Evolutionary conservation across 1,140 invertebrate species (phyloP), one percentile per base, ranked within the genome.

Genomic region (Aphidius ervi): DNA sequence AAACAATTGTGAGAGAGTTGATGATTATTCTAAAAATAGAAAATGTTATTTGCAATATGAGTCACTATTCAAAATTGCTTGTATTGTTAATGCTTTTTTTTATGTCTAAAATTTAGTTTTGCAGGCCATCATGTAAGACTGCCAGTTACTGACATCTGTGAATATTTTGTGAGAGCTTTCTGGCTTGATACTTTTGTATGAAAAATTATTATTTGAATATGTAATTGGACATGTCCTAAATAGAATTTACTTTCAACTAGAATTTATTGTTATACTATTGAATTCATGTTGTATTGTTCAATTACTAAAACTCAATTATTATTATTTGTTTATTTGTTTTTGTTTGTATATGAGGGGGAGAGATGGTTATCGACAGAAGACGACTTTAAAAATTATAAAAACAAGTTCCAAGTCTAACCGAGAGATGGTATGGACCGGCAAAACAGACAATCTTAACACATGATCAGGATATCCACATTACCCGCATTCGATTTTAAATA

Each of bases 121-220:
- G 57, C 39, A 55, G 43, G 20, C 59, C 9, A 31, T 31, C 23
- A 31, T 54, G 41, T 58, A 43, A 56, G 56, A 57, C 47, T 43
- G 58, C 53, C 59, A 40, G 55, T 39, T 79, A 75, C 70, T 73
- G 77, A 80, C 78, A 80, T 80, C 78, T 80, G 72, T 80, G 74
- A 70, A 75, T 55, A 63, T 63, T 48, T 67, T 63, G 63, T 58
- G 67, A 72, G 73, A 80, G 72, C 70, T 62, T 56, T 61, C n/a
- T 23, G 31, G n/a, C 8, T 16, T 37, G 9, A 43, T 41, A 16
- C 5, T 56, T 40, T 37, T 31, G 9, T 45, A 46, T 20, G 39
- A 9, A 16, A 56, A 49, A 48, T 23, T 40, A 52, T 45, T 3
- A 31, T 4, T 31, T 31, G 2, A 1, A 31, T 31, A 31, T 31